Conservation (phyloP, 1,140 invertebrate genomes). For the Temnothorax curvispinosus region DNA sequence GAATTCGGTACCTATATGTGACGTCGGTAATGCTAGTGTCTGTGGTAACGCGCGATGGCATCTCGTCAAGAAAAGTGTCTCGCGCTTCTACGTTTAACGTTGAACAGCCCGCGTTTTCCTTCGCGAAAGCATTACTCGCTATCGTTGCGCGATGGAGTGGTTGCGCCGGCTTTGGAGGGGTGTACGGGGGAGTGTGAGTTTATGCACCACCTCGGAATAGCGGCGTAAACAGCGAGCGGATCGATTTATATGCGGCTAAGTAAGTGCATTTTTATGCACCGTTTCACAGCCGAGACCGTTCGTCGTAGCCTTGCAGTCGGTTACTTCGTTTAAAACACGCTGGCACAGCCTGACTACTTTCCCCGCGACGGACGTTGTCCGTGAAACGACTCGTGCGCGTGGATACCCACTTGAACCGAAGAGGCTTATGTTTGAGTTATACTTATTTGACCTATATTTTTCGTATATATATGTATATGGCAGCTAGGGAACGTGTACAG, state of each 20-base stretch:
- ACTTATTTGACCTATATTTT: not conserved
- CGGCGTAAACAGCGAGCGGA: conserved; percentile 69
- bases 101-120: conserved; percentile 41
- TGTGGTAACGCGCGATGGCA: not conserved
- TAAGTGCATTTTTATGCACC: conserved; percentile 75
- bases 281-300: conserved; percentile 69
- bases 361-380: not conserved
- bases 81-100: conserved; percentile 11
- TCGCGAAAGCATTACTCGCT: conserved; percentile 53
- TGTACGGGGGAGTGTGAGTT: conserved; percentile 32
- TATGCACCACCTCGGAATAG: conserved; percentile 63
- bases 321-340: conserved; percentile 66
- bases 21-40: not conserved
- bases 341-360: not conserved
- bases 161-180: too few species aligned
- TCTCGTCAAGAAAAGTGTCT: conserved; percentile 41
- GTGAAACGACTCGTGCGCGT: not conserved
- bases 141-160: conserved; percentile 21
- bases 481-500: not conserved
- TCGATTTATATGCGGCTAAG: conserved; percentile 75
- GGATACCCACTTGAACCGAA: not conserved
- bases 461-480: not conserved
- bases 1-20: not conserved
- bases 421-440: conserved; percentile 4
- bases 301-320: conserved; percentile 68